Evolutionary conservation across 2,888 invertebrate genomes (phyloP), one percentile per base, ranked within the genome.

Genomic region (Drosophila anceps): DNA sequence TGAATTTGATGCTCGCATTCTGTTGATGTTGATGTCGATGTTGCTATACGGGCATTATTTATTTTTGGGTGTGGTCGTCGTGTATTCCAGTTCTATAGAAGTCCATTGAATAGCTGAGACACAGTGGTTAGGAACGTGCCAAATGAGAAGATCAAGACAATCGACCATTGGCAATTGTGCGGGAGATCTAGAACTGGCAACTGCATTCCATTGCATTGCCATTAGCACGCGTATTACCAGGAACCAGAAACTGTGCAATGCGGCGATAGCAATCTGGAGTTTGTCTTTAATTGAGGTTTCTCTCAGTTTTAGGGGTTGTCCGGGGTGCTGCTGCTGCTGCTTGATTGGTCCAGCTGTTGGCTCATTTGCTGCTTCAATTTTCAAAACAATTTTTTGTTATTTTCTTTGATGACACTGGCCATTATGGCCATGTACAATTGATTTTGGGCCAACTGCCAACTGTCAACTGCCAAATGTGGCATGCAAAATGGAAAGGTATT

Each of bases 391-490:
- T 60, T 57, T 51, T 55, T 51, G 43, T 55, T 33, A 54, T 29
- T 54, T 7, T 24, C 39, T 48, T 41, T 48, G 83, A 76, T 83
- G 83, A 82, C 82, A 82, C 58, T 57, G 62, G 62, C 66, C 68
- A 74, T 74, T 81, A 85, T 86, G 76, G 79, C 81, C 87, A 75
- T 81, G 70, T 69, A 86, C 81, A 86, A 83, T 83, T 83, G 87
- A 85, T 86, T 82, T 84, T 57, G 66, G 72, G 43, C 8, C 46
- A 15, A 46, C 37, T 64, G 75, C 59, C 55, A 55, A 46, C 31
- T 77, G 50, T 29, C 60, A 27, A 63, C 41, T 64, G 75, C 59
- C 54, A 51, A 46, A 41, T 77, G 55, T 29, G 31, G 62, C 55
- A 66, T 43, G 70, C 64, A 83, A 83, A 83, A 68, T 76, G 73